Conservation (phyloP, 2,797 vertebrate species). For the Crenuchus spilurus region DNA sequence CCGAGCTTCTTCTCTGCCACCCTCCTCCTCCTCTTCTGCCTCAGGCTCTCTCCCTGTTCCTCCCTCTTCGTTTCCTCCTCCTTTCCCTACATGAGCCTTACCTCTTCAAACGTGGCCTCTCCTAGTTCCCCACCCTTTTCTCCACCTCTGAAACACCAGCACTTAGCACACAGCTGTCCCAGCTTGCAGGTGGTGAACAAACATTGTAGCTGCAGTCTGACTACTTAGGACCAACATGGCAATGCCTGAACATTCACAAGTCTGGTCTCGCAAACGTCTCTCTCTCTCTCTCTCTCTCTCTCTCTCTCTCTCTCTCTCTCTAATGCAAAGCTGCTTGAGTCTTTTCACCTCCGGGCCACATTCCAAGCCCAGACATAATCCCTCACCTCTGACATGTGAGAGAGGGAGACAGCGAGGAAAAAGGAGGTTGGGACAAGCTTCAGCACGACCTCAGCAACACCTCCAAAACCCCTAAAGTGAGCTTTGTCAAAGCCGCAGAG, state of each 20-base stretch:
- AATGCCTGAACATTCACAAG: slow-evolving; percentile 39
- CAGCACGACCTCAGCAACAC: slow-evolving; percentile 70
- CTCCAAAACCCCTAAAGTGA: slow-evolving; percentile 61
- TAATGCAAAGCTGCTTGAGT: slow-evolving; percentile 59
- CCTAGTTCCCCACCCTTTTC: slow-evolving; percentile 52
- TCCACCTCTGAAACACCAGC: slow-evolving; percentile 61
- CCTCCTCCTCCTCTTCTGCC: slow-evolving; percentile 71
- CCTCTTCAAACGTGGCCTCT: slow-evolving; percentile 37
- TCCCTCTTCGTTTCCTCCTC: slow-evolving; percentile 60
- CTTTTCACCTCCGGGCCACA: slow-evolving; percentile 71
- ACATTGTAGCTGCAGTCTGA: slow-evolving; percentile 66
- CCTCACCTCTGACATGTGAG: slow-evolving; percentile 75
- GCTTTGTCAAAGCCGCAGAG: background rate
- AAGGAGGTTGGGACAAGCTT: slow-evolving; percentile 71
- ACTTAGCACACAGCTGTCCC: slow-evolving; percentile 61
- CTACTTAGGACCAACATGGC: slow-evolving; percentile 75
- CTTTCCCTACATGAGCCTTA: slow-evolving; percentile 23
- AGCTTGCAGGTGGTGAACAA: slow-evolving; percentile 59
- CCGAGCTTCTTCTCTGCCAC: slow-evolving; percentile 59
- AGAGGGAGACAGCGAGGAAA: slow-evolving; percentile 17
- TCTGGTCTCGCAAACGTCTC: slow-evolving; percentile 15
- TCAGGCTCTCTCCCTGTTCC: slow-evolving; percentile 68
- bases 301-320: slow-evolving; percentile 49
- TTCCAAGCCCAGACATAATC: slow-evolving; percentile 78
- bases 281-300: slow-evolving; percentile 44